Conservation (phyloP, 2,113 vertebrate genomes). For the Oncorhynchus tshawytscha region DNA sequence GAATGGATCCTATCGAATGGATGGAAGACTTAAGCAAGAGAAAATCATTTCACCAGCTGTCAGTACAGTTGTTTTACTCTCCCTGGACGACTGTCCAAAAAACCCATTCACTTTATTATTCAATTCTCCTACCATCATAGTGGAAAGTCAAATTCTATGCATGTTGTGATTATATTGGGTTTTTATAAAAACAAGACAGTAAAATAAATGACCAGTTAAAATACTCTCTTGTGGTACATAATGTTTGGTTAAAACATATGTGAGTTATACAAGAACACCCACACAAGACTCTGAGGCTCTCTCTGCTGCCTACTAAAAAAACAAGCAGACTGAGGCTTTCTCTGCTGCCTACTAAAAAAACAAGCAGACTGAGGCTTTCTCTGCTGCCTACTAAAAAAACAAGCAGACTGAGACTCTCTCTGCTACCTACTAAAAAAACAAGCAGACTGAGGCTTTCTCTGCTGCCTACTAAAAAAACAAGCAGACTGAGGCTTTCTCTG, state of each 20-base stretch:
- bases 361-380: not conserved
- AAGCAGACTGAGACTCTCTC: no score
- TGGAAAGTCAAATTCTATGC: not conserved
- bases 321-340: not conserved
- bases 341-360: not conserved
- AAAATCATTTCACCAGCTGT: not conserved
- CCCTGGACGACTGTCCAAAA: not conserved
- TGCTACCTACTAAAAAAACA: not conserved
- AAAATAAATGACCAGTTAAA: slow-evolving; percentile 11
- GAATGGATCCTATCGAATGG: not conserved
- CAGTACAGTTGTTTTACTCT: not conserved
- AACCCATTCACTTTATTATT: not conserved
- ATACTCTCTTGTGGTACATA: slow-evolving; percentile 32
- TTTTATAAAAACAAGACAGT: slow-evolving; percentile 24
- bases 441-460: not conserved
- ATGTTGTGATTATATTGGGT: slow-evolving; percentile 6
- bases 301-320: slow-evolving; percentile 10
- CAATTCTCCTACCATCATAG: slow-evolving; percentile 7
- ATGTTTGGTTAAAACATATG: slow-evolving; percentile 49
- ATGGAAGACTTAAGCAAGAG: not conserved
- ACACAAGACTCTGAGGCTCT: slow-evolving; percentile 32
- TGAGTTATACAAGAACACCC: slow-evolving; percentile 60
- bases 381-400: slow-evolving; percentile 1
- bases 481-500: not conserved
- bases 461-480: not conserved